These are phyloP conservation scores for Ceyx cyanopectus DNA, from an alignment of 2,113 vertebrate genomes.

Conservation along the genomic window DNA sequence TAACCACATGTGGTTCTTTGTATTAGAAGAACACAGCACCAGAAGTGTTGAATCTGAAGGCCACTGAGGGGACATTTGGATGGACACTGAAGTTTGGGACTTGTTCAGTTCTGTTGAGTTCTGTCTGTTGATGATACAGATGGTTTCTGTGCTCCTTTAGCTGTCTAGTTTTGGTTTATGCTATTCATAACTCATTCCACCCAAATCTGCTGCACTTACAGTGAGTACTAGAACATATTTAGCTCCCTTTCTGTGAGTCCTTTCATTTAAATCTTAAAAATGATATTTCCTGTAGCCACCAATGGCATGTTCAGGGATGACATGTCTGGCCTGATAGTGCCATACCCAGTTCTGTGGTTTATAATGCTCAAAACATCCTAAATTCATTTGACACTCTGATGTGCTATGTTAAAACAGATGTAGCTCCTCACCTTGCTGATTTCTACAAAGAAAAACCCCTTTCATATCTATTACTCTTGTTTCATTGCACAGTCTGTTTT, in stretches of 20 bases:
- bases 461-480: background rate
- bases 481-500: background rate
- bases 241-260: background rate
- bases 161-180: background rate
- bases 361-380: background rate
- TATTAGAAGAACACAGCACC: background rate
- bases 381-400: background rate
- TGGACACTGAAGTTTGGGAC: background rate
- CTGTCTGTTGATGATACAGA: background rate
- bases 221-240: background rate
- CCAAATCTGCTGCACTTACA: background rate
- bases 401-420: background rate
- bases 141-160: background rate
- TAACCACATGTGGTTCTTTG: background rate
- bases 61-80: background rate
- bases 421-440: background rate
- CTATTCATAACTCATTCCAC: background rate
- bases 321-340: background rate
- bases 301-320: background rate
- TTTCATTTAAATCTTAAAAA: background rate
- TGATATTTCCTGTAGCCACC: background rate
- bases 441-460: background rate
- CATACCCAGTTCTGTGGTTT: background rate
- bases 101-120: background rate
- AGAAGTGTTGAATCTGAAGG: background rate